Base-by-base conservation (phyloP, 2,113 vertebrate species). In the Oostethus manadensis region DNA sequence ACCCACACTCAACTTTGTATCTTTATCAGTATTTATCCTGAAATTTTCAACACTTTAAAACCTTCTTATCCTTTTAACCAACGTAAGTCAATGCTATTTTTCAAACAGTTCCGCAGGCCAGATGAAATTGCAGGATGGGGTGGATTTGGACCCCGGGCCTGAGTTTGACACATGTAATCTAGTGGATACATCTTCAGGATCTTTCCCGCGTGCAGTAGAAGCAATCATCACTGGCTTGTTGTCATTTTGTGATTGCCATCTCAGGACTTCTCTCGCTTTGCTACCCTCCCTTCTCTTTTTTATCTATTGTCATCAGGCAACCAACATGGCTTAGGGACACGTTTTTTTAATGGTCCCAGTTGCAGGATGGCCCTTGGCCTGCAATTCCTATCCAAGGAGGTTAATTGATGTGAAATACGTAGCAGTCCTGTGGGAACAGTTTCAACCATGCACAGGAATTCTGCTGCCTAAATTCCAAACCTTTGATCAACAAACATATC, bases 261-360 rank as follows among this genome's bases (percentile, higher is more conserved):
- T 63, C 60, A 42, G 47, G 20, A 10, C 3, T 3, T 33, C 6
- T 53, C 3, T 8, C 13, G 29, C 51, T 29, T 14, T 17, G 42
- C 6, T 0, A 38, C 23, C 51, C 54, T 58, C 4, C 51, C 46
- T 1, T 62, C 15, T 40, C 10, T 13, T 40, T 40, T 13, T 10
- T 11, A 13, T 11, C 11, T 10, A 11, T 40, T 40, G 38, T 40
- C 10, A 13, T 40, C 11, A 40, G 11, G 38, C 29, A 6, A 33
- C 29, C 29, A 7, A 33, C 38, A 71, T 47, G 23, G 22, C 10
- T 58, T 71, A 7, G 29, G 29, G 29, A 33, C 29, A 33, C 8
- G 4, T 67, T 69, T 76, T 33, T 58, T 70, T 48, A 21, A 64
- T 70, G 13, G 65, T 64, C 40, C 57, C 60, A 44, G 62, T 76